Evolutionary conservation across 2,797 vertebrate genomes (phyloP).

Genomic region (Numenius phaeopus): DNA sequence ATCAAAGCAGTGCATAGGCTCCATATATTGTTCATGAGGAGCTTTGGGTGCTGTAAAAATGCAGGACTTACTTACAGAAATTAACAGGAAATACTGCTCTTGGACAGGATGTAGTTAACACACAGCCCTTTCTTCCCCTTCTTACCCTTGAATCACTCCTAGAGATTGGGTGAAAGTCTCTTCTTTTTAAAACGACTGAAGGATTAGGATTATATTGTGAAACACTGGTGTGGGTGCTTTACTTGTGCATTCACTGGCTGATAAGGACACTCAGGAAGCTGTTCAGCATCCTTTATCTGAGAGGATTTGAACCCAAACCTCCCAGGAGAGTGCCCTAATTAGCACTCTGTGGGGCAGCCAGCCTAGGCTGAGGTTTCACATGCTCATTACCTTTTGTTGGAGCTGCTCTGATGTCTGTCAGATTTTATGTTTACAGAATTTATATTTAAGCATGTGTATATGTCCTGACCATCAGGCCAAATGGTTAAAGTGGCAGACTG

Average conservation of each 20-base stretch:
- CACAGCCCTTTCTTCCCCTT: not conserved
- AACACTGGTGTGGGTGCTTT: not conserved
- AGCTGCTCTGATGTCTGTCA: not conserved
- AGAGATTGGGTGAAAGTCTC: not conserved
- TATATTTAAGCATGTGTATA: not conserved
- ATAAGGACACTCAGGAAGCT: not conserved
- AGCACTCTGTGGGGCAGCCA: not conserved
- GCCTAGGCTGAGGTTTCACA: not conserved
- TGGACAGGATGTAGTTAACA: not conserved
- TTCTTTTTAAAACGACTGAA: not conserved
- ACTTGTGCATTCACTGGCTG: not conserved
- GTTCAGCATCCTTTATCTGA: constrained; percentile 4
- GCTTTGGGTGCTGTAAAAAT: not conserved
- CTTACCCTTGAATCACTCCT: not conserved
- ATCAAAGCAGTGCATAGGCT: not conserved
- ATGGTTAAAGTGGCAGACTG: not conserved
- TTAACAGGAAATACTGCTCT: not conserved
- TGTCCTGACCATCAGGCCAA: not conserved
- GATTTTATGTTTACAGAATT: not conserved
- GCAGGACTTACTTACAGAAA: not conserved
- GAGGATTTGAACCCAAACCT: constrained; percentile 1
- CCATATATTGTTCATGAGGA: not conserved
- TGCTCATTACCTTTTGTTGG: not conserved
- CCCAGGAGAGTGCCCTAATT: not conserved
- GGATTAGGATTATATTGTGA: not conserved